These are phyloP conservation scores for Phenganax marumi DNA, from an alignment of 92 coral and sea anemone species.

Conservation along the genomic window DNA sequence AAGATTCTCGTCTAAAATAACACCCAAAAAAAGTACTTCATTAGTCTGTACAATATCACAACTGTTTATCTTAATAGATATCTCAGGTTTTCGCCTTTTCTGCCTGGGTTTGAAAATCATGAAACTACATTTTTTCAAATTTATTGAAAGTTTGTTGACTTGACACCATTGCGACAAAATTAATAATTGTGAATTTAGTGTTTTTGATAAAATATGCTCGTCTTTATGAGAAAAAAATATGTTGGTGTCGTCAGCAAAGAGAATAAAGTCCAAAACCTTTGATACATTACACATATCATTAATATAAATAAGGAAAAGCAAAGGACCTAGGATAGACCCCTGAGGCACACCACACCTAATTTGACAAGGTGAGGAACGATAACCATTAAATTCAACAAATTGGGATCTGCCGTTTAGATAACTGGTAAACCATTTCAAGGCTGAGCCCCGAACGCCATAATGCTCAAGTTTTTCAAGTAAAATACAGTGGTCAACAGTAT, in stretches of 20 bases:
- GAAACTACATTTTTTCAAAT: neutral
- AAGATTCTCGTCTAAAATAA: conserved; percentile 16
- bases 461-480: conserved; percentile 31
- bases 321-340: conserved; percentile 20
- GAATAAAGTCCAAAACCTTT: conserved; percentile 15
- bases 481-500: conserved; percentile 47
- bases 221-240: conserved; percentile 25
- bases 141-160: conserved; percentile 17
- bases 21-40: neutral
- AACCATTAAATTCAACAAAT: conserved; percentile 40
- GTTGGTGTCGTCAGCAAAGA: conserved; percentile 29
- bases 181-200: conserved; percentile 12
- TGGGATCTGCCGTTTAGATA: conserved; percentile 34
- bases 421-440: conserved; percentile 46
- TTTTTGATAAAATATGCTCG: conserved; percentile 14
- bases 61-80: neutral
- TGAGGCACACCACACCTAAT: conserved; percentile 32
- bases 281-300: conserved; percentile 21
- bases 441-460: conserved; percentile 42
- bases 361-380: conserved; percentile 10
- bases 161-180: conserved; percentile 13
- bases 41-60: neutral
- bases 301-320: conserved; percentile 13
- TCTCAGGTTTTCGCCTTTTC: neutral
- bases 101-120: conserved; percentile 4